phyloP scores from a whole-genome alignment of 2,797 vertebrate species.

The Notolabrus celidotus region DNA sequence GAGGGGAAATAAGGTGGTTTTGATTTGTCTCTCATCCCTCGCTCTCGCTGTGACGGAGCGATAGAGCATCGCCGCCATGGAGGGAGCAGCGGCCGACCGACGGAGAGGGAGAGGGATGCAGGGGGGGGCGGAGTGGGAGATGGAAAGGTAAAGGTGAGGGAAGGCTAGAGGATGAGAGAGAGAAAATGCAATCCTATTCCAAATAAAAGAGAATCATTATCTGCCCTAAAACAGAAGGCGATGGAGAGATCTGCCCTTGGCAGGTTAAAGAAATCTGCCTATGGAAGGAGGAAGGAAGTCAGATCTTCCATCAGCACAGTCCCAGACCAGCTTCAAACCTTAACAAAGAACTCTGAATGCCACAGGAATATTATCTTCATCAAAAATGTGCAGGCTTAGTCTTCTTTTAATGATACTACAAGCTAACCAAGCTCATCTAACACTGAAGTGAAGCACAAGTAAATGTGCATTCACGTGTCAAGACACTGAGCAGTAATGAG shows the following conservation, averaged over 20 bases:
- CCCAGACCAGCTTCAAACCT: conserved; percentile 15
- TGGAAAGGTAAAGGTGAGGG: conserved; percentile 71
- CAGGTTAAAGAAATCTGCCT: conserved; percentile 39
- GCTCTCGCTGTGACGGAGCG: conserved; percentile 69
- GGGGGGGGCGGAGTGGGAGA: conserved; percentile 34
- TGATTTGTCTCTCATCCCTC: conserved; percentile 81
- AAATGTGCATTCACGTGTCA: too few species aligned
- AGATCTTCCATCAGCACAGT: conserved; percentile 33
- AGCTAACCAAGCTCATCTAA: not conserved
- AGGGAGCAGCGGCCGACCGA: conserved; percentile 48
- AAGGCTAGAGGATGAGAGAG: conserved; percentile 52
- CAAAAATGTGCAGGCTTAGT: conserved; percentile 6
- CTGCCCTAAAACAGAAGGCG: conserved; percentile 73
- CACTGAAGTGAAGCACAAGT: too few species aligned
- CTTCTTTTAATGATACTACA: conserved; percentile 13
- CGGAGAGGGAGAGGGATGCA: conserved; percentile 38
- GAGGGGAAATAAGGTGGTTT: conserved; percentile 81
- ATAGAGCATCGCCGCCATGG: conserved; percentile 66
- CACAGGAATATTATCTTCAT: conserved; percentile 12
- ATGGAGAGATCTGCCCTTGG: conserved; percentile 68
- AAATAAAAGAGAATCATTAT: conserved; percentile 81
- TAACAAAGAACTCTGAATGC: not conserved
- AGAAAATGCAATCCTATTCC: conserved; percentile 83
- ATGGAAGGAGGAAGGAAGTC: conserved; percentile 8
- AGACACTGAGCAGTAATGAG: too few species aligned